A percentile compares a stretch with the other conserved stretches of the same genome.
phyloP scores from a whole-genome alignment of 53 echinoderm and acorn worm species.

The Paracentrotus lividus region DNA sequence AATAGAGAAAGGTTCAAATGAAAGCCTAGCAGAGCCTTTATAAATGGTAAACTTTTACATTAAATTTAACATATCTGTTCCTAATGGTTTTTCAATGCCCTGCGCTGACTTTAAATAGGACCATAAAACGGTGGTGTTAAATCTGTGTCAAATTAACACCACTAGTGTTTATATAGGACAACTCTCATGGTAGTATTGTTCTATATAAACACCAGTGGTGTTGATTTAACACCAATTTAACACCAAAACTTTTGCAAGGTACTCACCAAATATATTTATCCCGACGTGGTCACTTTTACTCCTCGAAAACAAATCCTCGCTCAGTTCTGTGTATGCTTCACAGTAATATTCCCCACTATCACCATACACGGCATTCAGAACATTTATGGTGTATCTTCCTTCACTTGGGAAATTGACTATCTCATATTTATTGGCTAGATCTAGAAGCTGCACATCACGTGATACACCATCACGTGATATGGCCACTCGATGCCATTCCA shows the following conservation, averaged over 20 bases:
- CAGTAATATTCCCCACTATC: constrained; percentile 12
- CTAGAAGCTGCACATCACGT: background rate
- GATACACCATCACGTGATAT: background rate
- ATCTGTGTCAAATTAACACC: too few species aligned
- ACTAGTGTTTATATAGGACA: too few species aligned
- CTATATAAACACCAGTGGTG: too few species aligned
- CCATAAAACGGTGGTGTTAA: too few species aligned
- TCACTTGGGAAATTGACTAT: background rate
- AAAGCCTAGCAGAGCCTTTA: too few species aligned
- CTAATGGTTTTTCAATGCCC: too few species aligned
- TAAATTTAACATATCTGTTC: too few species aligned
- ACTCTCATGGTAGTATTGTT: too few species aligned
- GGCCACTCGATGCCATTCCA: background rate
- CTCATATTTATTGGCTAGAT: background rate
- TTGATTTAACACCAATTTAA: too few species aligned
- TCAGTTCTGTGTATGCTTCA: background rate
- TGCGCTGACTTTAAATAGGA: too few species aligned
- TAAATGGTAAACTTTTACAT: too few species aligned
- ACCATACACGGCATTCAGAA: background rate
- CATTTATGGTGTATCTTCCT: background rate
- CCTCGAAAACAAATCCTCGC: background rate
- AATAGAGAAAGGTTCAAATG: too few species aligned
- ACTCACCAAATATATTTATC: background rate
- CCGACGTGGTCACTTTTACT: background rate
- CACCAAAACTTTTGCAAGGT: background rate